Evolutionary conservation across 2,797 vertebrate species (phyloP), one percentile per base, ranked within the genome.

Genomic region (Kryptopterus vitreolus): DNA sequence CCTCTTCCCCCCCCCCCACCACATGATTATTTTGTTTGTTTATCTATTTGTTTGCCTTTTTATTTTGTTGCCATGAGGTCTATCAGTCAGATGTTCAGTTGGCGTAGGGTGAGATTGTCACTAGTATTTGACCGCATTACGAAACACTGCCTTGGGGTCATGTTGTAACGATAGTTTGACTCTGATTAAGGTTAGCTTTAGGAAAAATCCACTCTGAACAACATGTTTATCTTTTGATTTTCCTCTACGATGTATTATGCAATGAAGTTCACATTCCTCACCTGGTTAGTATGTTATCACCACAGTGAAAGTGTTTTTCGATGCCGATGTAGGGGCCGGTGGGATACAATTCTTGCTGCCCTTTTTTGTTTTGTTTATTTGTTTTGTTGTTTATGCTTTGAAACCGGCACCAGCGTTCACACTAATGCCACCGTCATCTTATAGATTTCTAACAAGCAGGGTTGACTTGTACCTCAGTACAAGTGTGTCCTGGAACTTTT

Each of bases 11-110:
- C n/a, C n/a, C n/a, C n/a, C n/a, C n/a, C n/a, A n/a, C n/a, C n/a
- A n/a, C n/a, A n/a, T n/a, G n/a, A n/a, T 57, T 4, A 66, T 68
- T 15, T 3, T 26, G 33, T 22, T 26, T 52, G 22, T 20, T 7
- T 55, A 15, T 63, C 35, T 63, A 43, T 43, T 43, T 43, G 38
- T 7, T 43, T 43, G 0, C 0, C 6, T 24, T 71, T 48, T 63
- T 53, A 43, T 82, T 81, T 69, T 15, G 29, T 75, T 73, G 29
- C 68, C 77, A 0, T 71, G 15, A 58, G 29, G 58, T 35, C 11
- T 7, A 29, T 31, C 18, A 57, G 33, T 48, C n/a, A 33, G 26
- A 63, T 46, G 18, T 38, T 50, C 13, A 11, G 2, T n/a, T 53
- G 69, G 18, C 15, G n/a, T 59, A 20, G 10, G 13, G 33, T 46